Conservation (phyloP, 1,140 invertebrate genomes). For the Cecropterus lyciades region DNA sequence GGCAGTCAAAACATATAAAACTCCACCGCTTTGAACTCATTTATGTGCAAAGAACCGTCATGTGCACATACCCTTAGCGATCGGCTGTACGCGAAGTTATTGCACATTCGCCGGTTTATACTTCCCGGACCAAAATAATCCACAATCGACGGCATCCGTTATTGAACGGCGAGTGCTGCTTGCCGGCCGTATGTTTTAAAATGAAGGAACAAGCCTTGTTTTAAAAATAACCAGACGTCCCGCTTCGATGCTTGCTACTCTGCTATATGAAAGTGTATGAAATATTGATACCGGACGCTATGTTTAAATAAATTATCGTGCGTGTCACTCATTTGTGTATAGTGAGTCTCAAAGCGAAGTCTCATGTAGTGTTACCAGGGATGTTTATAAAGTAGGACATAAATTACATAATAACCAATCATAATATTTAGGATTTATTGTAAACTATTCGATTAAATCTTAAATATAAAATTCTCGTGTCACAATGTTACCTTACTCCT, state of each 20-base stretch:
- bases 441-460: too few species aligned
- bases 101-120: constrained; percentile 60
- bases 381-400: constrained; percentile 7
- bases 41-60: background rate
- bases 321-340: constrained; percentile 29
- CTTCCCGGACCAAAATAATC: constrained; percentile 77
- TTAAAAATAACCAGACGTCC: constrained; percentile 50
- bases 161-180: constrained; percentile 61
- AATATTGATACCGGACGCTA: constrained; percentile 30
- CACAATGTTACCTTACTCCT: too few species aligned
- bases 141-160: constrained; percentile 76
- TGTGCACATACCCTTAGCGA: constrained; percentile 33
- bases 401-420: too few species aligned
- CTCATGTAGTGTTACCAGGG: constrained; percentile 1
- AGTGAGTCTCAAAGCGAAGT: constrained; percentile 14
- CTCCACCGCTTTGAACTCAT: background rate
- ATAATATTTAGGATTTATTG: too few species aligned
- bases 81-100: constrained; percentile 37
- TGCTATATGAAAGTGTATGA: constrained; percentile 23
- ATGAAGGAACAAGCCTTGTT: constrained; percentile 37
- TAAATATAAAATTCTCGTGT: too few species aligned
- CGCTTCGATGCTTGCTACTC: constrained; percentile 22
- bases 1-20: too few species aligned
- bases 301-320: constrained; percentile 27
- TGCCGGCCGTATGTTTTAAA: constrained; percentile 41